Conservation (phyloP, 2,888 invertebrate genomes). For the Amphipoea lucens region DNA sequence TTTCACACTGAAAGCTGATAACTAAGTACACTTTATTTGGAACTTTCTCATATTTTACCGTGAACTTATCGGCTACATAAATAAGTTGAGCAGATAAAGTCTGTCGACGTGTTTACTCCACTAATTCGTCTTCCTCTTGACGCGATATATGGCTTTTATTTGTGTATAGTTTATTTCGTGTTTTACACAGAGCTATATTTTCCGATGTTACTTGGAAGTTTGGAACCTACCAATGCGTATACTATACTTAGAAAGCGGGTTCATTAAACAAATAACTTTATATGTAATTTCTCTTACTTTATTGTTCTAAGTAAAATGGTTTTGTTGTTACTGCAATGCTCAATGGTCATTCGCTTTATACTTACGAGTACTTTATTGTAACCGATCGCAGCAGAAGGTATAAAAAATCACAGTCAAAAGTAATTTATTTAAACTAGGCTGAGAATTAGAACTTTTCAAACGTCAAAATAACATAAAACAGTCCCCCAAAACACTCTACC, state of each 20-base stretch:
- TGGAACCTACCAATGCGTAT: slow-evolving; percentile 29
- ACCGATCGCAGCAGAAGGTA: neutral
- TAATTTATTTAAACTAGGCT: neutral
- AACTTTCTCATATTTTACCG: slow-evolving; percentile 69
- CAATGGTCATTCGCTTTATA: slow-evolving; percentile 5
- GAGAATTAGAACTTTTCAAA: no score
- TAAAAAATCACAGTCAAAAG: neutral
- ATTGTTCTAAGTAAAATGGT: slow-evolving; percentile 20
- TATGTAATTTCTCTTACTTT: slow-evolving; percentile 30
- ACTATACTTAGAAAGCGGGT: slow-evolving; percentile 45
- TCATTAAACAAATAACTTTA: slow-evolving; percentile 49
- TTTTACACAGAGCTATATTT: slow-evolving; percentile 39
- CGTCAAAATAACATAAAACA: no score
- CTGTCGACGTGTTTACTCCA: slow-evolving; percentile 72
- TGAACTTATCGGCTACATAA: slow-evolving; percentile 75
- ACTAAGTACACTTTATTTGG: slow-evolving; percentile 61
- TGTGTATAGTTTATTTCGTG: slow-evolving; percentile 31
- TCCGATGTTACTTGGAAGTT: slow-evolving; percentile 30
- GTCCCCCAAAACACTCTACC: no score
- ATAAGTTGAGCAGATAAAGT: slow-evolving; percentile 74
- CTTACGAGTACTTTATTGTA: neutral
- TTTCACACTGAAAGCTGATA: slow-evolving; percentile 62
- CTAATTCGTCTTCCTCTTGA: slow-evolving; percentile 72
- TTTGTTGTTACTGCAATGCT: neutral
- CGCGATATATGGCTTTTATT: slow-evolving; percentile 62